A percentile compares a stretch with the other conserved stretches of the same genome.
Evolutionary conservation across 2,797 vertebrate species (phyloP).

Genomic region (Salmo trutta): DNA sequence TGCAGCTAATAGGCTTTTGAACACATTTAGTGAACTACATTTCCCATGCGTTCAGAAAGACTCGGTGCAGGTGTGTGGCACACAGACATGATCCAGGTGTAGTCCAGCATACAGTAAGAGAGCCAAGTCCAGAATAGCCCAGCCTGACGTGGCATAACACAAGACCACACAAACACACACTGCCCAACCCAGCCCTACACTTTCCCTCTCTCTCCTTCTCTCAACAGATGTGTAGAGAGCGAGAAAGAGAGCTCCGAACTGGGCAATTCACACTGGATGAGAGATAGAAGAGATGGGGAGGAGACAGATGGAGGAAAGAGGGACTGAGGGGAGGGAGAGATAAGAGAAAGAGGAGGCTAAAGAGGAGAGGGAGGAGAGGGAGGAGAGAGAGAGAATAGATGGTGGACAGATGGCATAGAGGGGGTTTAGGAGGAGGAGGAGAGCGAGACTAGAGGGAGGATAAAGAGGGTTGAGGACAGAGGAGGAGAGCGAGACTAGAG

Average conservation of each 20-base stretch:
- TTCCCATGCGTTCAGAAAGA: too few species aligned
- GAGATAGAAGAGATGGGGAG: slow-evolving; percentile 1
- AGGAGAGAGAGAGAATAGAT: not conserved
- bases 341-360: not conserved
- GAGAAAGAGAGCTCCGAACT: not conserved
- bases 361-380: not conserved
- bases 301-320: not conserved
- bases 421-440: too few species aligned
- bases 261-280: slow-evolving; percentile 35
- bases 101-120: too few species aligned
- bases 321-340: slow-evolving; percentile 16
- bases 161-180: too few species aligned
- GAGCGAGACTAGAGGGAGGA: too few species aligned
- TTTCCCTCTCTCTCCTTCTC: too few species aligned
- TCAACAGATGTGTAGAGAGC: slow-evolving; percentile 56
- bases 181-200: not conserved
- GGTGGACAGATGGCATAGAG: not conserved
- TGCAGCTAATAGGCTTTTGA: slow-evolving; percentile 57
- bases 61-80: too few species aligned
- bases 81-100: too few species aligned
- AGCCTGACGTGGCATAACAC: too few species aligned
- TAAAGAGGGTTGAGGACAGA: too few species aligned
- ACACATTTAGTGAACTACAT: slow-evolving; percentile 7
- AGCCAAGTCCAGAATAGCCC: too few species aligned
- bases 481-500: not conserved